Evolutionary conservation across 2,113 vertebrate genomes (phyloP).

Genomic region (Tetrax tetrax): DNA sequence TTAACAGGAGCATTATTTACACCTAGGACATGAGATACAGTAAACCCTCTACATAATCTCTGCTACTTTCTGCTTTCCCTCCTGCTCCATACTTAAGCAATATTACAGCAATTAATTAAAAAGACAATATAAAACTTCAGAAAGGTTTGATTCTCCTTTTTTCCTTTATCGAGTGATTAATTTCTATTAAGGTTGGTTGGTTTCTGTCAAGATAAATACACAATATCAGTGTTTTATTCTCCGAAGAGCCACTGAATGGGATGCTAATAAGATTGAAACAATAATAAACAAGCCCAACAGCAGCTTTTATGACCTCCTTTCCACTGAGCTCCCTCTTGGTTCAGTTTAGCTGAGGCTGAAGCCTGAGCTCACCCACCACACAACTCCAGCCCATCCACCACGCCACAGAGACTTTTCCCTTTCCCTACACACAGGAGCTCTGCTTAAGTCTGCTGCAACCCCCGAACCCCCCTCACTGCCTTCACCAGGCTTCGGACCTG

Average conservation of each 20-base stretch:
- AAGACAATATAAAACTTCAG: neutral
- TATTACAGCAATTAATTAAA: neutral
- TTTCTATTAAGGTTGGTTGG: slow-evolving; percentile 22
- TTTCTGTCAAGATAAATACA: neutral
- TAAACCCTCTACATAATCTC: neutral
- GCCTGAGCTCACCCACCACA: neutral
- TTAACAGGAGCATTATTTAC: slow-evolving; percentile 60
- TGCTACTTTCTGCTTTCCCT: neutral
- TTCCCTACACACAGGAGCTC: neutral
- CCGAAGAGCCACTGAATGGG: slow-evolving; percentile 18
- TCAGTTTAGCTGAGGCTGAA: neutral
- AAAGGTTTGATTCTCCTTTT: neutral
- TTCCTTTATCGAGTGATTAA: neutral
- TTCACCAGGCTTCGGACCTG: neutral
- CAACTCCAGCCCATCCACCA: neutral
- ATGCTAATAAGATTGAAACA: slow-evolving; percentile 36
- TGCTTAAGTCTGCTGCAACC: neutral
- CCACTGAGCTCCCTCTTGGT: neutral
- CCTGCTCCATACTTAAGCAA: neutral
- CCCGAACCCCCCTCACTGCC: neutral
- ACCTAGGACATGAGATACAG: neutral
- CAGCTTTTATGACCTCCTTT: neutral
- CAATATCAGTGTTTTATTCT: slow-evolving; percentile 20
- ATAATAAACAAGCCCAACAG: slow-evolving; percentile 8
- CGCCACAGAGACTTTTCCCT: accelerated